Percentiles rank a stretch among this genome's conserved stretches.
Conservation (phyloP, 2,797 vertebrate species). For the Aphelocoma californica region DNA sequence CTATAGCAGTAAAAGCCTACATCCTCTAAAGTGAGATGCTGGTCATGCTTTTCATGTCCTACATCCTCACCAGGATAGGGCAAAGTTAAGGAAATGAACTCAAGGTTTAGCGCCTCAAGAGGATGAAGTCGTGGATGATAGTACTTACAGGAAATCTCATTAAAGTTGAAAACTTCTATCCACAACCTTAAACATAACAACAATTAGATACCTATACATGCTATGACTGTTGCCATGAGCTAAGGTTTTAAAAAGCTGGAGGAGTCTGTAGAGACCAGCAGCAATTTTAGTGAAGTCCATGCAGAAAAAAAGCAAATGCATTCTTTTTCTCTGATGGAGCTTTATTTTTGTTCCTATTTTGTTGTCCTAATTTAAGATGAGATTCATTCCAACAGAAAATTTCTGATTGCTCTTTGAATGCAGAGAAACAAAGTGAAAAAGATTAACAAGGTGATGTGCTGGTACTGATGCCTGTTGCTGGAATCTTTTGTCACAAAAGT, state of each 20-base stretch:
- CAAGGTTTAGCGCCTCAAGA: background rate
- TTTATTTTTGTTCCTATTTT: conserved; percentile 8
- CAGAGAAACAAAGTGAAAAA: background rate
- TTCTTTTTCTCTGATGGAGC: background rate
- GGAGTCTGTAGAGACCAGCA: background rate
- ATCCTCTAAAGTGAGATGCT: background rate
- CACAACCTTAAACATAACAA: background rate
- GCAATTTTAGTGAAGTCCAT: background rate
- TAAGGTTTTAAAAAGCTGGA: background rate
- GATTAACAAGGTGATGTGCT: conserved; percentile 34
- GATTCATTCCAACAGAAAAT: conserved; percentile 12
- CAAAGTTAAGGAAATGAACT: background rate
- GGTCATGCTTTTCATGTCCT: background rate
- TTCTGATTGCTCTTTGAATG: conserved; percentile 12
- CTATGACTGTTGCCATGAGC: background rate
- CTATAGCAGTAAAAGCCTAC: background rate
- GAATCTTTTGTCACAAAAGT: conserved; percentile 22
- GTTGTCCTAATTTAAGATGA: conserved; percentile 34
- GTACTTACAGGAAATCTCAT: background rate
- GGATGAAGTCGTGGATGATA: background rate
- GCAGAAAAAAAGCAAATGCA: background rate
- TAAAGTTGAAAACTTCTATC: background rate
- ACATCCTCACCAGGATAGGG: background rate
- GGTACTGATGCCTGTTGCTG: conserved; percentile 19
- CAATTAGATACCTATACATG: background rate